These are phyloP conservation scores for Lamellibrachia satsuma DNA, from an alignment of 2,888 invertebrate species.

Conservation along the genomic window DNA sequence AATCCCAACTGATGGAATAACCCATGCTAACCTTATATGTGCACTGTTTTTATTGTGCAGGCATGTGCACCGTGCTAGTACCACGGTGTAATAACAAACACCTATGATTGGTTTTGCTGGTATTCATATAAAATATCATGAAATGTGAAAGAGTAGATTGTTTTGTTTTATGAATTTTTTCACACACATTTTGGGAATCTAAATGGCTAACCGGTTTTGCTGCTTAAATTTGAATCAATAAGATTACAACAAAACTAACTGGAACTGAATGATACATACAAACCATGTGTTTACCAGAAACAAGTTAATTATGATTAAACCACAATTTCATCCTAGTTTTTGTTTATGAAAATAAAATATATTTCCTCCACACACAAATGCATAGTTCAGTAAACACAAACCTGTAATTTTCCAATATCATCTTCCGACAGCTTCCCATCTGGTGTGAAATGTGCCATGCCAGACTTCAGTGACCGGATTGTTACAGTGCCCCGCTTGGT, in stretches of 20 bases:
- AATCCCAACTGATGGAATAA: no score
- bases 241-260: not conserved
- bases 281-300: not conserved
- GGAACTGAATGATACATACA: not conserved
- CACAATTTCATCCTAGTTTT: not conserved
- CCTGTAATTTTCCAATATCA: constrained; percentile 26
- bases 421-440: constrained; percentile 25
- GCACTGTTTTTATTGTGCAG: no score
- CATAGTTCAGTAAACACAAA: constrained; percentile 17
- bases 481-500: constrained; percentile 30
- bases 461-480: constrained; percentile 36
- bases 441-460: constrained; percentile 28
- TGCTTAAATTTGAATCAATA: not conserved
- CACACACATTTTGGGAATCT: no score
- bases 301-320: not conserved
- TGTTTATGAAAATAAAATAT: not conserved
- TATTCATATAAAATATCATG: no score
- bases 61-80: no score
- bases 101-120: no score
- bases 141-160: no score
- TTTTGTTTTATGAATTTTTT: no score
- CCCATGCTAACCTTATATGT: no score
- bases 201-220: no score
- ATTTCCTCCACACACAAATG: not conserved
- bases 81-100: no score